These are phyloP conservation scores for Diplazon laetatorius DNA, from an alignment of 2,888 invertebrate species.

Conservation along the genomic window DNA sequence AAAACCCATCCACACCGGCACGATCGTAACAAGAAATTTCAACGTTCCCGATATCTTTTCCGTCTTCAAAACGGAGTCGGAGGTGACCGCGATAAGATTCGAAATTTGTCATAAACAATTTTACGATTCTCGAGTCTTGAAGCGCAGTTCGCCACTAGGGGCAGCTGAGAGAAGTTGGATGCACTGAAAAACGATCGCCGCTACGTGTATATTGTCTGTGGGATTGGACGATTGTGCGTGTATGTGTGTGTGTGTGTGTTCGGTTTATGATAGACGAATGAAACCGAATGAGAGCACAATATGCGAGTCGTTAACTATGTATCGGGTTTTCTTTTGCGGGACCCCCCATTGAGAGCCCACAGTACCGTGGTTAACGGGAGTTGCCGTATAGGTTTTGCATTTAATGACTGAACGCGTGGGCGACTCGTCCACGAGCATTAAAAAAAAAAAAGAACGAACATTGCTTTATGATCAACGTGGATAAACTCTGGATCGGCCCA, in stretches of 20 bases:
- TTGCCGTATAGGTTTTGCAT: slow-evolving; percentile 39
- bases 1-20: background rate
- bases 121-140: slow-evolving; percentile 39
- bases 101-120: slow-evolving; percentile 45
- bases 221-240: background rate
- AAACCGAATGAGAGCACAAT: slow-evolving; percentile 1
- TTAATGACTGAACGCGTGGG: slow-evolving; percentile 49
- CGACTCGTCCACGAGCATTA: slow-evolving; percentile 20
- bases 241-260: background rate
- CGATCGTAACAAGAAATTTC: background rate
- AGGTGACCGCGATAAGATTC: slow-evolving; percentile 39
- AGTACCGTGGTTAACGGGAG: slow-evolving; percentile 12
- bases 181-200: slow-evolving; percentile 22
- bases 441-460: slow-evolving; percentile 32
- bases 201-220: background rate
- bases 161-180: slow-evolving; percentile 6
- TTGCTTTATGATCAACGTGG: slow-evolving; percentile 43
- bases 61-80: background rate
- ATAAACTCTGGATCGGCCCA: background rate
- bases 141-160: slow-evolving; percentile 18
- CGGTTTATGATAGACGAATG: background rate
- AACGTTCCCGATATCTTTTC: background rate
- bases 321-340: background rate
- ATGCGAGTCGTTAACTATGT: background rate
- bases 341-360: background rate